Evolutionary conservation across 2,113 vertebrate genomes (phyloP).

Genomic region (Corapipo altera): DNA sequence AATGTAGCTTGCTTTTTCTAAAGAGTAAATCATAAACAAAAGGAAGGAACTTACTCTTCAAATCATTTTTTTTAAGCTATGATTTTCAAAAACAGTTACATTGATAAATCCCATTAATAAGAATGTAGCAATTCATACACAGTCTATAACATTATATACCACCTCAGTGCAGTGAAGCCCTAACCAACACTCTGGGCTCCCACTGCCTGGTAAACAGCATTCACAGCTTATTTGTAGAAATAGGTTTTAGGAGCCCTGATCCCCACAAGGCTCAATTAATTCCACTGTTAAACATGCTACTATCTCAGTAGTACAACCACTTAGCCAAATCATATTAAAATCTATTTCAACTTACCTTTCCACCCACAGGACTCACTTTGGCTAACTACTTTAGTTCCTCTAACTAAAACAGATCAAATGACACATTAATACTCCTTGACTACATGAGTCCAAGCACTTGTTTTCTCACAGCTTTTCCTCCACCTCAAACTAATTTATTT

Average conservation of each 20-base stretch:
- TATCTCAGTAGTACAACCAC: background rate
- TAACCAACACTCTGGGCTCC: background rate
- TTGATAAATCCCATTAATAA: background rate
- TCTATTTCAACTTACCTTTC: background rate
- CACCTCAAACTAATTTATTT: background rate
- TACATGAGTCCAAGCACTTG: background rate
- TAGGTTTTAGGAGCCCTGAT: background rate
- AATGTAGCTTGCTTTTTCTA: background rate
- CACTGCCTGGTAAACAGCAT: background rate
- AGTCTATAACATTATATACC: background rate
- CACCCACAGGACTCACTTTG: background rate
- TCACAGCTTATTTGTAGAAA: background rate
- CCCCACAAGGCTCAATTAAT: background rate
- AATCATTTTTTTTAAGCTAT: background rate
- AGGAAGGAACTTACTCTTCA: background rate
- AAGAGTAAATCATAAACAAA: background rate
- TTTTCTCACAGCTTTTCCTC: background rate
- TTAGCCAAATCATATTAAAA: background rate
- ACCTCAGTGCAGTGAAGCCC: background rate
- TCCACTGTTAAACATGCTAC: background rate
- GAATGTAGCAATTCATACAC: background rate
- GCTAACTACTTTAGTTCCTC: background rate
- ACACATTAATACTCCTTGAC: background rate
- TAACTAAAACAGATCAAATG: background rate
- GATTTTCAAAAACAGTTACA: background rate